Conservation (phyloP, 2,888 invertebrate species). For the Pteria penguin region DNA sequence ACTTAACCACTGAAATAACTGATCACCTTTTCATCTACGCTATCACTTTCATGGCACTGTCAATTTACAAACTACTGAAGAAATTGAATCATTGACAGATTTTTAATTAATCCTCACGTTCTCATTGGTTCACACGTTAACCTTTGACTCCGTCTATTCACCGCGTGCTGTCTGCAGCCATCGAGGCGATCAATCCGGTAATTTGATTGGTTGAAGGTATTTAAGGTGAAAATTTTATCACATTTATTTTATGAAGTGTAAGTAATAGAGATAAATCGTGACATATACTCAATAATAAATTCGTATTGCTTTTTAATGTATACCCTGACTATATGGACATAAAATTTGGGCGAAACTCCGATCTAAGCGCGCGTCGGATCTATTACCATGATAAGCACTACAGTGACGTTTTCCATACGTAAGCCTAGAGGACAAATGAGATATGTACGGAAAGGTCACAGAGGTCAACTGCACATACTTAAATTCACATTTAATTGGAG, state of each 20-base stretch:
- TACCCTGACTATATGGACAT: background rate
- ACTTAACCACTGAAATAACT: too few relatives aligned
- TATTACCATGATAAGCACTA: too few relatives aligned
- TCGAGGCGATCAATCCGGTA: constrained; percentile 3
- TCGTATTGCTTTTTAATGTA: background rate
- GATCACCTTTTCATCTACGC: background rate
- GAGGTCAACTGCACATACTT: too few relatives aligned
- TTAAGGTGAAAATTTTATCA: constrained; percentile 48
- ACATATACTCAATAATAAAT: background rate
- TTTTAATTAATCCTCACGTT: constrained; percentile 35
- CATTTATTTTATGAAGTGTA: constrained; percentile 44
- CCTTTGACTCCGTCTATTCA: constrained; percentile 24
- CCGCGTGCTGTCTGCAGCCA: background rate
- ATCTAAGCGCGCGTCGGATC: too few relatives aligned
- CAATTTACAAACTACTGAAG: constrained; percentile 28
- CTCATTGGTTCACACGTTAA: constrained; percentile 30
- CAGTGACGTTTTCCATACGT: too few relatives aligned
- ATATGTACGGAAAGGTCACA: too few relatives aligned
- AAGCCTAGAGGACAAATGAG: too few relatives aligned
- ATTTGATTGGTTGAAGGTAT: constrained; percentile 41
- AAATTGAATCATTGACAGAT: constrained; percentile 31
- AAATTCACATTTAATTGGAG: too few relatives aligned
- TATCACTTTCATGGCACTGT: constrained; percentile 34
- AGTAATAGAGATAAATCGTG: constrained; percentile 60
- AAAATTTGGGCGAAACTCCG: background rate